A percentile compares a stretch with the other conserved stretches of the same genome.
phyloP scores from a whole-genome alignment of 2,888 invertebrate genomes.

The Falcaria lacertinaria region DNA sequence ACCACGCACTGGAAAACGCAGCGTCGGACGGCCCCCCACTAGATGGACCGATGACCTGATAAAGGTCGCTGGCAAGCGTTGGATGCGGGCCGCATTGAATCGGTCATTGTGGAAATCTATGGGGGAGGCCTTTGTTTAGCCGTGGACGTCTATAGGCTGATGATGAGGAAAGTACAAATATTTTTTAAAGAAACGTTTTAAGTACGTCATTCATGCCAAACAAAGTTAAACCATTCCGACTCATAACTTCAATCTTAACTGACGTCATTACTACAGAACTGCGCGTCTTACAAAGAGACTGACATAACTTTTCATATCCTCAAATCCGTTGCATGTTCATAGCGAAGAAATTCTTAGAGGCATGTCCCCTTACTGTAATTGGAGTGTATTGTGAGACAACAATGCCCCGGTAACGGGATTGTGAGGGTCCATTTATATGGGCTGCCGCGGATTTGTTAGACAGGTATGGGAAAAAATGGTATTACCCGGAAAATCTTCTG shows the following conservation, averaged over 20 bases:
- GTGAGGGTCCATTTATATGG: slow-evolving; percentile 35
- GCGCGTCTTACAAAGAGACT: background rate
- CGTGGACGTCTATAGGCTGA: too few species aligned
- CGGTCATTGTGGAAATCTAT: too few species aligned
- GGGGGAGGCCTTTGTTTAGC: too few species aligned
- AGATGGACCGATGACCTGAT: too few species aligned
- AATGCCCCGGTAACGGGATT: slow-evolving; percentile 41
- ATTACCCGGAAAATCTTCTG: slow-evolving; percentile 8
- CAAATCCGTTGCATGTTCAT: slow-evolving; percentile 15
- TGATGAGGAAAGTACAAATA: too few species aligned
- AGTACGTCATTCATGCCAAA: background rate
- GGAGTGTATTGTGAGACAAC: slow-evolving; percentile 48
- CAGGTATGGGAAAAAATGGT: slow-evolving; percentile 16
- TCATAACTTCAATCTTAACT: background rate
- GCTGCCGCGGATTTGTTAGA: slow-evolving; percentile 29
- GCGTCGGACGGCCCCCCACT: too few species aligned
- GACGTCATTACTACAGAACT: background rate
- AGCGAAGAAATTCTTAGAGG: slow-evolving; percentile 15
- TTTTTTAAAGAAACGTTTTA: too few species aligned
- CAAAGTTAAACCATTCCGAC: background rate
- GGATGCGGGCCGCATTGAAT: too few species aligned
- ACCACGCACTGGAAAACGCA: too few species aligned
- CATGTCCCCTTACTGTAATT: slow-evolving; percentile 32
- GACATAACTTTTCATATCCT: slow-evolving; percentile 10
- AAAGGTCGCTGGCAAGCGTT: too few species aligned